phyloP scores from a whole-genome alignment of 2,113 vertebrate genomes.

The Cygnus buccinator region DNA sequence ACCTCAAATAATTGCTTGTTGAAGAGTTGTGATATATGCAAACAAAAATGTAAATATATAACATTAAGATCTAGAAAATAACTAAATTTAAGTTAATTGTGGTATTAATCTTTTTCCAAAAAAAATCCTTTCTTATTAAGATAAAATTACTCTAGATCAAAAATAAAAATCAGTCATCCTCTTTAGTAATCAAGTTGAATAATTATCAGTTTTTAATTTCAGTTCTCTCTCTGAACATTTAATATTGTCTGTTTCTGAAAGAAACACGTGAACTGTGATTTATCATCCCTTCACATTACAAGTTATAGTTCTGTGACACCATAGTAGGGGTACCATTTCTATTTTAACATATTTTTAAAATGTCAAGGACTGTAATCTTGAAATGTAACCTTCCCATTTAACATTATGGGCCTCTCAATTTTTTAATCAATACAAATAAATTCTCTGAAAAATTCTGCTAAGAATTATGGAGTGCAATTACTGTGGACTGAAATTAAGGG shows the following conservation, averaged over 20 bases:
- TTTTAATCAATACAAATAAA: neutral
- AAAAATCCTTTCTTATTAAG: fast-evolving
- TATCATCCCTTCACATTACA: neutral
- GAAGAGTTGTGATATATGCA: neutral
- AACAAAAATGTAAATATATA: neutral
- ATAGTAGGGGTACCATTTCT: neutral
- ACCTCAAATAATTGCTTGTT: neutral
- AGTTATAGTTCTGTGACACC: neutral
- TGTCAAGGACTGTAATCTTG: neutral
- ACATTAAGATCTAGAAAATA: neutral
- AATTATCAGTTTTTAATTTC: neutral
- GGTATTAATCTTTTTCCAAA: neutral
- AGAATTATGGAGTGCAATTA: neutral
- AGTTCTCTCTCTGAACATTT: neutral
- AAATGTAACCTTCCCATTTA: neutral
- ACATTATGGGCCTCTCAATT: neutral
- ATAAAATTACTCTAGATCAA: neutral
- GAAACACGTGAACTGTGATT: neutral
- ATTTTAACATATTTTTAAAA: neutral
- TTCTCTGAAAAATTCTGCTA: neutral
- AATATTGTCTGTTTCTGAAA: neutral
- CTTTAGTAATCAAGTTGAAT: neutral
- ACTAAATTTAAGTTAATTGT: neutral
- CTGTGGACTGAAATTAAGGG: neutral
- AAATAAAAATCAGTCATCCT: neutral